These are phyloP conservation scores for Galerucella calmariensis DNA, from an alignment of 2,888 invertebrate species.

Conservation along the genomic window DNA sequence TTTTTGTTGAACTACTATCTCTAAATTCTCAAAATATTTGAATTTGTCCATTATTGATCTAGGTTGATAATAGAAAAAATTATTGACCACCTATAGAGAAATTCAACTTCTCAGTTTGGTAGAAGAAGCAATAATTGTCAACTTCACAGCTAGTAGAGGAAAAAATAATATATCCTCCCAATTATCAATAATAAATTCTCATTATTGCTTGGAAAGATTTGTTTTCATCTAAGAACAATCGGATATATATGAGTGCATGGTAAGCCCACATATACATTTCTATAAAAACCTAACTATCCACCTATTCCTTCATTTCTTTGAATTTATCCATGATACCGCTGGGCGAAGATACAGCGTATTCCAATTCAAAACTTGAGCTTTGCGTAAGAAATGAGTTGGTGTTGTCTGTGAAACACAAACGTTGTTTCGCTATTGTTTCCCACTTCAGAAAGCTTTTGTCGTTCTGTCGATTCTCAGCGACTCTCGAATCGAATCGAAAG, in stretches of 20 bases:
- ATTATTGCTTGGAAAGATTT: no score
- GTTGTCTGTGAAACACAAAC: slow-evolving; percentile 27
- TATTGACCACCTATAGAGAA: no score
- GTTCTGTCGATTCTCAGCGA: slow-evolving; percentile 21
- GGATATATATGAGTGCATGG: no score
- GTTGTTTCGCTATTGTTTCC: slow-evolving; percentile 32
- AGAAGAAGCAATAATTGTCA: no score
- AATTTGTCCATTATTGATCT: no score
- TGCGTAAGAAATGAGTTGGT: slow-evolving; percentile 29
- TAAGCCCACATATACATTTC: not conserved
- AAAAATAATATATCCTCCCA: no score
- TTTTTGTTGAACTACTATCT: no score
- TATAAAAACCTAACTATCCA: slow-evolving; percentile 19
- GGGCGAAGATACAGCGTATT: slow-evolving; percentile 28
- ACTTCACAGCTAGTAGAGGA: no score
- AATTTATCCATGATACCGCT: slow-evolving; percentile 9
- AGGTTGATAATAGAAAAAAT: no score
- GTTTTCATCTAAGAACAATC: no score
- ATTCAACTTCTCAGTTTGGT: no score
- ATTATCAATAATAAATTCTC: not conserved
- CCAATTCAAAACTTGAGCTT: slow-evolving; percentile 29
- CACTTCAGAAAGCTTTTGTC: slow-evolving; percentile 33
- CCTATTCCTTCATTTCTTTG: not conserved
- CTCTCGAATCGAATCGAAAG: slow-evolving; percentile 24
- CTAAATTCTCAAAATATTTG: no score